Evolutionary conservation across 2,888 invertebrate species (phyloP).

Genomic region (Gortyna flavago): DNA sequence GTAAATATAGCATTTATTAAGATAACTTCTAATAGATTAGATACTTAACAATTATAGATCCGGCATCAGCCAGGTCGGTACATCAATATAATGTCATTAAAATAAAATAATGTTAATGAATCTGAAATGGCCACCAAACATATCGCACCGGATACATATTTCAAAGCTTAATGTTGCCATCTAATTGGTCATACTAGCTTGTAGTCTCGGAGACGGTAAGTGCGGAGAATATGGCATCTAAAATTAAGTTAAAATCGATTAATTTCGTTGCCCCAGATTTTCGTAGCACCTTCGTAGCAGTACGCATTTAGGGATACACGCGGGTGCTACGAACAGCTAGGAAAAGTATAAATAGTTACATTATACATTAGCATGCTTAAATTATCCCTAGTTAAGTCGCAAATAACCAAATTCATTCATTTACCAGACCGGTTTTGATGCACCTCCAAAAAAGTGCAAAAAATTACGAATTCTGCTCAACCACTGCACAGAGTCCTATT

Average conservation of each 20-base stretch:
- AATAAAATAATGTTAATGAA: conserved; percentile 66
- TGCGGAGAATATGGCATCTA: not conserved
- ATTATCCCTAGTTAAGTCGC: not conserved
- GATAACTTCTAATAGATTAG: conserved; percentile 54
- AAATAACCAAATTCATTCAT: not conserved
- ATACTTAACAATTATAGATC: conserved; percentile 53
- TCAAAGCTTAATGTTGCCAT: conserved; percentile 77
- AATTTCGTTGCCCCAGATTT: not conserved
- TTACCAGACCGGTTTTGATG: not conserved
- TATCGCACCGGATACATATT: conserved; percentile 85
- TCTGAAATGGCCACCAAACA: conserved; percentile 68
- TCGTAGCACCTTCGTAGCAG: not conserved
- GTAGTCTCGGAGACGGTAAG: conserved; percentile 57
- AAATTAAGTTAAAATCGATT: not conserved
- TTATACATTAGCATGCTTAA: not conserved
- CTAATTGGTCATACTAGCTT: conserved; percentile 76
- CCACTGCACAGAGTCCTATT: not conserved
- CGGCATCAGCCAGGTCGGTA: conserved; percentile 34
- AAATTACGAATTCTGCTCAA: not conserved
- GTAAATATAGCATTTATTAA: conserved; percentile 47
- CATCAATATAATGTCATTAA: conserved; percentile 54
- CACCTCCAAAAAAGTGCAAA: not conserved
- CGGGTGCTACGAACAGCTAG: not conserved
- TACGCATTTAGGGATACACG: too few species aligned
- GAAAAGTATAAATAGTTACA: not conserved